Conservation (phyloP, 1,140 invertebrate genomes). For the Rhopalosiphum padi region DNA sequence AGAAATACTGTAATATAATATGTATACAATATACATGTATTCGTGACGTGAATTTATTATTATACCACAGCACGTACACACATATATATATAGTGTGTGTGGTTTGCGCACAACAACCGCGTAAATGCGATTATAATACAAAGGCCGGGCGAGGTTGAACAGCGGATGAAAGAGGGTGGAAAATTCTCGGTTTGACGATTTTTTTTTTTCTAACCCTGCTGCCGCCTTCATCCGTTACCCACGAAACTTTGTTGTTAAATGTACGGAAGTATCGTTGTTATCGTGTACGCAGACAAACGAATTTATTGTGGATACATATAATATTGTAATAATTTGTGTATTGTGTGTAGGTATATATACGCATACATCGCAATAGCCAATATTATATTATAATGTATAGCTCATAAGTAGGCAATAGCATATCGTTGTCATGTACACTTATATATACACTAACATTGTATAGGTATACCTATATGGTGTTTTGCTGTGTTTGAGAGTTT, state of each 20-base stretch:
- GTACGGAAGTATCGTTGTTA: not conserved
- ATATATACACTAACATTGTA: not conserved
- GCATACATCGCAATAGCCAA: not conserved
- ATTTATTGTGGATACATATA: not conserved
- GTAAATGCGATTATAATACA: constrained; percentile 12
- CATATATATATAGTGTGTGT: not conserved
- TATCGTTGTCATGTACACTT: not conserved
- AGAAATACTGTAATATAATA: not conserved
- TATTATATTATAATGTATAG: not conserved
- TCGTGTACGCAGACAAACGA: not conserved
- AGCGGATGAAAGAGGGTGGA: not conserved
- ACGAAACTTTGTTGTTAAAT: not conserved
- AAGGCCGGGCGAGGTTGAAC: not conserved
- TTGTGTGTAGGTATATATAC: not conserved
- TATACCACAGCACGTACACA: not conserved
- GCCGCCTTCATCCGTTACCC: not conserved
- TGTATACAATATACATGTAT: constrained; percentile 18
- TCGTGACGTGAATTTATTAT: constrained; percentile 6
- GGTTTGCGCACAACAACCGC: not conserved
- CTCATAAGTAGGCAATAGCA: not conserved
- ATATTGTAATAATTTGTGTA: not conserved
- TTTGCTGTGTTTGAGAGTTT: not conserved
- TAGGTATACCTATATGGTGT: not conserved
- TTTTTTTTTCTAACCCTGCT: not conserved
- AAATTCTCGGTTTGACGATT: constrained; percentile 9